These are phyloP conservation scores for Dicrurus megarhynchus DNA, from an alignment of 2,113 vertebrate species.

Conservation along the genomic window DNA sequence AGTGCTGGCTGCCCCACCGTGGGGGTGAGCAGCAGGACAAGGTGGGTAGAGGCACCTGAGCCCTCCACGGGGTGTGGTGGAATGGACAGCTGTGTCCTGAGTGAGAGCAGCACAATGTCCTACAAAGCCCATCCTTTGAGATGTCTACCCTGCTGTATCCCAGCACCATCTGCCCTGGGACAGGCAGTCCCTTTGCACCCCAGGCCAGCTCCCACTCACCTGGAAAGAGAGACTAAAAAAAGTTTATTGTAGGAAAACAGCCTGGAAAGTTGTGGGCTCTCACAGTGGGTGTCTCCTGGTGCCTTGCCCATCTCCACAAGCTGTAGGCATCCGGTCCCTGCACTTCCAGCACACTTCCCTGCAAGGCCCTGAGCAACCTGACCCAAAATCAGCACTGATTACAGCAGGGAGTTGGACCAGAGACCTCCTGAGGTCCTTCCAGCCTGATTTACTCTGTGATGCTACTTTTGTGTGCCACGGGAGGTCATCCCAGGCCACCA, in stretches of 20 bases:
- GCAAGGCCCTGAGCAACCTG: background rate
- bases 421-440: background rate
- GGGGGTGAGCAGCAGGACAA: background rate
- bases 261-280: background rate
- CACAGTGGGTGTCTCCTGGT: fast-evolving
- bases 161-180: background rate
- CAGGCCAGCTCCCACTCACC: background rate
- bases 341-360: background rate
- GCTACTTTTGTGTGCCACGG: background rate
- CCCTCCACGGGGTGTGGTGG: fast-evolving
- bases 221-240: background rate
- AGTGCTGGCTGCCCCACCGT: background rate
- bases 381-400: background rate
- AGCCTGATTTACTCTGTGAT: background rate
- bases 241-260: background rate
- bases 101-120: background rate
- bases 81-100: background rate
- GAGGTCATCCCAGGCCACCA: background rate
- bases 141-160: background rate
- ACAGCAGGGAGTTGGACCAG: background rate
- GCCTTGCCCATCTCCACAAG: background rate
- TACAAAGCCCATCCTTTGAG: background rate
- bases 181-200: background rate
- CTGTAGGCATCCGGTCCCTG: background rate
- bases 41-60: background rate